phyloP scores from a whole-genome alignment of 2,113 vertebrate species.

The Cyanoliseus patagonus region DNA sequence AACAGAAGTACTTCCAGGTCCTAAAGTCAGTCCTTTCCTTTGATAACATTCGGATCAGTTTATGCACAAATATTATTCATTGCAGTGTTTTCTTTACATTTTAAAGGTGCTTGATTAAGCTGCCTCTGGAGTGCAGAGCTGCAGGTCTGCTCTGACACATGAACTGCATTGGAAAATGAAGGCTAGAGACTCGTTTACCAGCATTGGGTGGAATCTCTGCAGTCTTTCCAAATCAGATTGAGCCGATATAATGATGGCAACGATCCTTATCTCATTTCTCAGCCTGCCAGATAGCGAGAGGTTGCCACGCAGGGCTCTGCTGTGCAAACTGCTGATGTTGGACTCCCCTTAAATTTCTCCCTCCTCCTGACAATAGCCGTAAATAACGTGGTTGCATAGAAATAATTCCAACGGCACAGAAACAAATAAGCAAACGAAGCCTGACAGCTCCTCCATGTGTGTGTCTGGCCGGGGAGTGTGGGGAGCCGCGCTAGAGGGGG shows the following conservation, averaged over 20 bases:
- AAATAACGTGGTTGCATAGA: neutral
- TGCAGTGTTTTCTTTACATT: neutral
- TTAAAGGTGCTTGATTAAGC: neutral
- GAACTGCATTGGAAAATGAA: neutral
- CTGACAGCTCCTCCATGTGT: neutral
- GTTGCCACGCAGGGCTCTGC: neutral
- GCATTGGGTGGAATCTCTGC: neutral
- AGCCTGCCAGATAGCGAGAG: accelerated
- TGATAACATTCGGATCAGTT: neutral
- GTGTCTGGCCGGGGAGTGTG: neutral
- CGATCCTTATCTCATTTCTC: neutral
- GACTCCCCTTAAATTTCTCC: neutral
- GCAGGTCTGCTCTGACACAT: neutral
- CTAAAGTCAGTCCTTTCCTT: neutral
- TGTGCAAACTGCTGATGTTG: neutral
- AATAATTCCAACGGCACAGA: constrained; percentile 1
- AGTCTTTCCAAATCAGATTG: neutral
- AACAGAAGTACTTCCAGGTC: neutral
- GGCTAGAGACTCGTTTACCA: neutral
- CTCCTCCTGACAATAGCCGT: constrained; percentile 24
- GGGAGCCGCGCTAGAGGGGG: constrained; percentile 43
- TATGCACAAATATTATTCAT: neutral
- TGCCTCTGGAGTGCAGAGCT: neutral
- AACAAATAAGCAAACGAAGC: constrained; percentile 34
- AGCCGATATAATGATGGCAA: accelerated